Conservation (phyloP, 2,113 vertebrate species). For the Ariopsis seemanni region DNA sequence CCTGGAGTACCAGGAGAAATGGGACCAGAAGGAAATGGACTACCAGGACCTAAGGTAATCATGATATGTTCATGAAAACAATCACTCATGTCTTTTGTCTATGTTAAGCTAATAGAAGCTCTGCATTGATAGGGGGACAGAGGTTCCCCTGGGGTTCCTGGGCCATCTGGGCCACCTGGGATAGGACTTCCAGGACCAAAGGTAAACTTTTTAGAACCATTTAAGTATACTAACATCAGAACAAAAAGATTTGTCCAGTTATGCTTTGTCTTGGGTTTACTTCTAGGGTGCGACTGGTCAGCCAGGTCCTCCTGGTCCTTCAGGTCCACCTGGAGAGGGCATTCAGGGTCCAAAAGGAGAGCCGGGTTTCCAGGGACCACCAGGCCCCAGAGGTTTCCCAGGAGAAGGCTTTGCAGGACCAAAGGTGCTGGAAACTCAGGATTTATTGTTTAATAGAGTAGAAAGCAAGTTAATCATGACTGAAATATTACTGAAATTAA, state of each 20-base stretch:
- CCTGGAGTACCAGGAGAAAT: conserved; percentile 75
- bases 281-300: conserved; percentile 75
- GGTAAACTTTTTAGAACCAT: conserved; percentile 62
- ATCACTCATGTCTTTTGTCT: neutral
- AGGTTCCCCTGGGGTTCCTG: conserved; percentile 72
- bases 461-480: neutral
- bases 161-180: conserved; percentile 71
- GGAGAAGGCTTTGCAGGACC: conserved; percentile 75
- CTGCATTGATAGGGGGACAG: conserved; percentile 73
- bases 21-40: conserved; percentile 76
- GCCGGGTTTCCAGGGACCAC: conserved; percentile 75
- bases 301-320: conserved; percentile 70
- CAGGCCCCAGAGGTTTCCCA: conserved; percentile 75
- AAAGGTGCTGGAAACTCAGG: conserved; percentile 71
- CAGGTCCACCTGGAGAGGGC: conserved; percentile 73
- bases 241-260: neutral
- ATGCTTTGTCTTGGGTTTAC: neutral
- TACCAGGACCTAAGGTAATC: conserved; percentile 80
- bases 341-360: conserved; percentile 86
- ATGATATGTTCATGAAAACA: neutral
- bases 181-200: conserved; percentile 73
- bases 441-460: neutral
- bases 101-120: neutral
- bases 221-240: neutral
- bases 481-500: neutral